A percentile compares a stretch with the other conserved stretches of the same genome.
Evolutionary conservation across 2,797 vertebrate genomes (phyloP).

Genomic region (Harpagifer antarcticus): DNA sequence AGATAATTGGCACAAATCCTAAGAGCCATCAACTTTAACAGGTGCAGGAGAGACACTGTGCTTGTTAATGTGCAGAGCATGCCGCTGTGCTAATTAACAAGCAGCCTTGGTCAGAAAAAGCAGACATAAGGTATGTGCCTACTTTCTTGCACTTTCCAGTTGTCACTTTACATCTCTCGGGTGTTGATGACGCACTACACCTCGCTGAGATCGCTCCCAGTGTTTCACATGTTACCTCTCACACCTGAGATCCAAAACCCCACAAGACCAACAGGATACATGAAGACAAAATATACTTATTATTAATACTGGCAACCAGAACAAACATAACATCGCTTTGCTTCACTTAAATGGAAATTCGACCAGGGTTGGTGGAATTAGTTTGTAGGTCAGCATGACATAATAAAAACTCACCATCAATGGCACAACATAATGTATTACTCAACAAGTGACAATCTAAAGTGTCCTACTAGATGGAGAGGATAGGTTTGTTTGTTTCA

Average conservation of each 20-base stretch:
- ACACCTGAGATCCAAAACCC: background rate
- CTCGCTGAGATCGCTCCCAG: background rate
- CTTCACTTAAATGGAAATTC: background rate
- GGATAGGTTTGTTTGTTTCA: no score
- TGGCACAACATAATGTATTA: background rate
- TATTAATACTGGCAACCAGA: background rate
- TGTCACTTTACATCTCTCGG: background rate
- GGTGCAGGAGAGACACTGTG: conserved; percentile 9
- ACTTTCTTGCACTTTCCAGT: conserved; percentile 17
- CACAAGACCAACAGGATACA: background rate
- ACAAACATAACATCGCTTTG: background rate
- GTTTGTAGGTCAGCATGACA: no score
- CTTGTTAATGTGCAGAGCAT: conserved; percentile 10
- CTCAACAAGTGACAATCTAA: background rate
- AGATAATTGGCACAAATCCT: conserved; percentile 29
- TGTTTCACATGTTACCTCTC: background rate
- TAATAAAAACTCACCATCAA: background rate
- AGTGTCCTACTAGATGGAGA: no score
- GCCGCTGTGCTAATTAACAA: conserved; percentile 23
- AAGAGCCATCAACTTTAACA: background rate
- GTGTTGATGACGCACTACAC: background rate
- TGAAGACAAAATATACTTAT: background rate
- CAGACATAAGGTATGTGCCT: background rate
- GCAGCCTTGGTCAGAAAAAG: conserved; percentile 14
- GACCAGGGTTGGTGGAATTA: no score